Base-by-base conservation (phyloP, 1,140 invertebrate genomes). In the Anoplophora glabripennis region DNA sequence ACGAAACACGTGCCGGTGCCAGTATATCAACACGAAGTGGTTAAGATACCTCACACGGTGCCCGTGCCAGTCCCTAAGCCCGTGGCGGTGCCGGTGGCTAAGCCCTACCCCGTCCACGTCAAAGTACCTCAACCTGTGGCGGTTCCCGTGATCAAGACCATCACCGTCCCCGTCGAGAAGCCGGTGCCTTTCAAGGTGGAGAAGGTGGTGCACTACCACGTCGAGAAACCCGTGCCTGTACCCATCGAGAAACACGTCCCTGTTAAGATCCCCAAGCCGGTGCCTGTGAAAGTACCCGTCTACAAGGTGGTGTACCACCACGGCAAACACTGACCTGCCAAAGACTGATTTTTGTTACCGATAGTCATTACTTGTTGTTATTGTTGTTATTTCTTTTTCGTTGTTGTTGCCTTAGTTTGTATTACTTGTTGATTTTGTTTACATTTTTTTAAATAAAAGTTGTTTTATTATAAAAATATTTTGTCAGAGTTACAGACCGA, bases 91-190 rank as follows among this genome's bases (percentile, higher is more conserved):
- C 83, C 83, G 11, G 83, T 89, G 0, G 82, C 86, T 0, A 85
- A 87, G 55, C 86, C 87, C 0, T 86, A 89, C 12, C 87, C 87
- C 0, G 86, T 89, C 3, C 87, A 89, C 59, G 80, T 89, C 15
- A 87, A 88, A 0, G 82, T 89, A 1, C 81, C 86, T 0, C 85
- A 89, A 62, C 85, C 86, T 2, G 81, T 89, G 0, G 80, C 86
- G 0, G 83, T 89, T 18, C 83, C 86, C 0, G 81, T 89, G n/a
- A 80, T 88, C 51, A 87, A 85, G 67, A 88, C 88, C 55, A 78
- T 89, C 7, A 83, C 81, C 4, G 81, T 89, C 47, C 86, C 86
- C 0, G 80, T 89, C 42, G 86, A 87, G 70, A 88, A 88, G 66
- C 82, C 85, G 45, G 81, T 89, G 1, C 87, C 87, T 0, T 87